These are phyloP conservation scores for Corydoras sp. DNA, from an alignment of 2,113 vertebrate genomes.

Conservation along the genomic window DNA sequence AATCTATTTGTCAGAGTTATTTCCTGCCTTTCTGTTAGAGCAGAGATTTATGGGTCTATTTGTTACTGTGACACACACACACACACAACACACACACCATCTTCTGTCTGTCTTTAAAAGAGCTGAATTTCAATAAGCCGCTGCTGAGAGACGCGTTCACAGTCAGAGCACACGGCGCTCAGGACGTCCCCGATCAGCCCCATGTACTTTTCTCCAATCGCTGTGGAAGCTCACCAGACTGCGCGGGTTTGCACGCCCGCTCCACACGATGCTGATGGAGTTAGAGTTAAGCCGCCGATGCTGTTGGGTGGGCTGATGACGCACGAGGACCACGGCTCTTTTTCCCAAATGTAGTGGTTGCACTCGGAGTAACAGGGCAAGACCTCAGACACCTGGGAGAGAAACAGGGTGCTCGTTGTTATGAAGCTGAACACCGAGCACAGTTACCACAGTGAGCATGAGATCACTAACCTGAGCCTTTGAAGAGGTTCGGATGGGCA, in stretches of 20 bases:
- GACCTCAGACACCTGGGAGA: constrained; percentile 76
- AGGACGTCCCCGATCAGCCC: not conserved
- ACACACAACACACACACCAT: constrained; percentile 18
- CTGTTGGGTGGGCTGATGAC: constrained; percentile 65
- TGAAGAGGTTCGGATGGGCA: constrained; percentile 77
- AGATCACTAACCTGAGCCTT: constrained; percentile 82
- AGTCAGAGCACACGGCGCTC: constrained; percentile 5
- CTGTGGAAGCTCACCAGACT: constrained; percentile 64
- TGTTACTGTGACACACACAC: constrained; percentile 15
- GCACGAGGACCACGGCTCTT: constrained; percentile 74
- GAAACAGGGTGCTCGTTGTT: not conserved
- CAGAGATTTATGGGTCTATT: constrained; percentile 27
- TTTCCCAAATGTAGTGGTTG: constrained; percentile 73
- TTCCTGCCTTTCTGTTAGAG: constrained; percentile 23
- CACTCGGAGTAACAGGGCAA: constrained; percentile 78
- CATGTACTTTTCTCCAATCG: not conserved
- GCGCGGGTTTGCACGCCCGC: constrained; percentile 71
- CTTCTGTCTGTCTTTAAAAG: constrained; percentile 12
- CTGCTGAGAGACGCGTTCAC: not conserved
- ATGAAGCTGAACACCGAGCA: not conserved
- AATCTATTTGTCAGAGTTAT: constrained; percentile 35
- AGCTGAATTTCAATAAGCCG: constrained; percentile 27
- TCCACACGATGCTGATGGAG: constrained; percentile 63
- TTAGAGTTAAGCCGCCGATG: constrained; percentile 18
- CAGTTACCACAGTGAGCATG: not conserved